Conservation (phyloP, 2,888 invertebrate species). For the Aphrophora alni region DNA sequence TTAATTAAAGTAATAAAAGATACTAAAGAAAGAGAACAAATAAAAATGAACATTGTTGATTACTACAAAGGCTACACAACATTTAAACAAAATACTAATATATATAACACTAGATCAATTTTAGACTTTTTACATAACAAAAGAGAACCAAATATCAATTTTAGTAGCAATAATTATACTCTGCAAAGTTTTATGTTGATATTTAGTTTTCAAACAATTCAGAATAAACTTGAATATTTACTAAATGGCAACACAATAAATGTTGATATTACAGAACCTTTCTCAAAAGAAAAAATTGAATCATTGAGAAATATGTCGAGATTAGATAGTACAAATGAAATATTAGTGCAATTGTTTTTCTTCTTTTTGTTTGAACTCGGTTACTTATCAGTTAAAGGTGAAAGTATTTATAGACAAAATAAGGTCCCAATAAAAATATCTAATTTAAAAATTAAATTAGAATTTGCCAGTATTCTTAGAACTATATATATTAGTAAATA, state of each 20-base stretch:
- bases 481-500: background rate
- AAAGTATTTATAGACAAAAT: background rate
- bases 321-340: background rate
- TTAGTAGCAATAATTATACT: background rate
- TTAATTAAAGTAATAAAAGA: conserved; percentile 1
- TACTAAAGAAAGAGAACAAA: background rate
- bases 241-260: background rate
- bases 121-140: background rate
- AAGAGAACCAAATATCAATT: background rate
- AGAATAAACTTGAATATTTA: background rate
- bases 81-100: background rate
- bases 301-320: background rate
- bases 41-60: background rate
- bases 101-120: conserved; percentile 6
- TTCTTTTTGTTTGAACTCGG: background rate
- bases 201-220: background rate
- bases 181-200: background rate
- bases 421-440: background rate
- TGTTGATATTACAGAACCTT: background rate
- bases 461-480: background rate
- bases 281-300: background rate
- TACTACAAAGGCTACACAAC: background rate
- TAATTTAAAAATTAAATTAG: background rate
- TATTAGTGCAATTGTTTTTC: background rate
- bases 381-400: background rate